These are phyloP conservation scores for Ellobius talpinus DNA, from an alignment of 2,113 vertebrate genomes.

Conservation along the genomic window DNA sequence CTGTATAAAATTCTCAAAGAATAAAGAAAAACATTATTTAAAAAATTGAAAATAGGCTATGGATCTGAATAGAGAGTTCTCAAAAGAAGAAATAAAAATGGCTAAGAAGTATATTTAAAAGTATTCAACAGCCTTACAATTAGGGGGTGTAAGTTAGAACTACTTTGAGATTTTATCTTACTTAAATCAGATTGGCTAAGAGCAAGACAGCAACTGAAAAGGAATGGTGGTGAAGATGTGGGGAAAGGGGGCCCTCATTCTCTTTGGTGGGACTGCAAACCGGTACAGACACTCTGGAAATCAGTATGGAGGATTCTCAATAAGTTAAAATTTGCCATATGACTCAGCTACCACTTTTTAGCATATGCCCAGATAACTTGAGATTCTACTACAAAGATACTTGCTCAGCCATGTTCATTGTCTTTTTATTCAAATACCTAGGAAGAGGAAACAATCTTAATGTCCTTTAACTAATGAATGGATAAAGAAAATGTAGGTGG, in stretches of 20 bases:
- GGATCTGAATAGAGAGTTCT: not conserved
- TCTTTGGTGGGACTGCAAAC: not conserved
- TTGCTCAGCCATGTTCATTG: not conserved
- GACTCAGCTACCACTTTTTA: too few species aligned
- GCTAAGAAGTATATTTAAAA: not conserved
- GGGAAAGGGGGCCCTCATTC: not conserved
- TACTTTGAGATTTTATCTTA: not conserved
- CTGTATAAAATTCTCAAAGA: not conserved
- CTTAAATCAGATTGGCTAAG: not conserved
- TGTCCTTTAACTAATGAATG: not conserved
- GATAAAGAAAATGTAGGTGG: not conserved
- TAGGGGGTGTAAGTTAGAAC: not conserved
- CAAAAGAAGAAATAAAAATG: not conserved
- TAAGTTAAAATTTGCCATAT: too few species aligned
- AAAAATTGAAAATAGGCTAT: not conserved
- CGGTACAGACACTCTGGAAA: not conserved
- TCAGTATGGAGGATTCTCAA: not conserved
- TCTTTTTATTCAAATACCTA: not conserved
- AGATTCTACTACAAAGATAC: not conserved
- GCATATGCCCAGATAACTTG: too few species aligned
- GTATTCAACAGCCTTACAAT: not conserved
- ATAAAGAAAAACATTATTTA: not conserved
- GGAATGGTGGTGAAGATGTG: not conserved
- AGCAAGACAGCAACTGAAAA: not conserved
- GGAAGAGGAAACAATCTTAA: not conserved